phyloP scores from a whole-genome alignment of 2,113 vertebrate genomes.

The Dendropsophus ebraccatus region DNA sequence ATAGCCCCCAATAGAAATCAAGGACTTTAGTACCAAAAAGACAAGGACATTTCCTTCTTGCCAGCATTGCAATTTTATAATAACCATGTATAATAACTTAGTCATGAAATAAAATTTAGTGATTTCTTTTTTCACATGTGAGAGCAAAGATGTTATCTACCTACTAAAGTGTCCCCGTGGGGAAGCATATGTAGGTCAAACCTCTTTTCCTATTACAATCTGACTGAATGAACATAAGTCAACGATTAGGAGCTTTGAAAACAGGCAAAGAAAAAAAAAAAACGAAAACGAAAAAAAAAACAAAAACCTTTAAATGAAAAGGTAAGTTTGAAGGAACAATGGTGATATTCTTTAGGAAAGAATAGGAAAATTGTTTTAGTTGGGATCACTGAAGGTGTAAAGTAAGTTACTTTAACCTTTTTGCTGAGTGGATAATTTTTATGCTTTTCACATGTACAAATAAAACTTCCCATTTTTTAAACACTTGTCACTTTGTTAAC shows the following conservation, averaged over 20 bases:
- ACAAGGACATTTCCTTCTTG: neutral
- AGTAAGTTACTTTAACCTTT: no score
- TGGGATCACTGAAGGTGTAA: no score
- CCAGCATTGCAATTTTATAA: neutral
- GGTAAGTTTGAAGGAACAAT: neutral
- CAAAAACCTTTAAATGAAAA: neutral
- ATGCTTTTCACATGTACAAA: no score
- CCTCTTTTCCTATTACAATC: neutral
- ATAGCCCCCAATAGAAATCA: neutral
- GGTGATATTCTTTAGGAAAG: no score
- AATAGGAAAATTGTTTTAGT: no score
- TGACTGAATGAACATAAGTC: neutral
- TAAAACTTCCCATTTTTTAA: no score
- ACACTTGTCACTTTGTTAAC: no score
- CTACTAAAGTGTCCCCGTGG: neutral
- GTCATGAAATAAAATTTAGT: neutral
- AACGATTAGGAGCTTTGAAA: neutral
- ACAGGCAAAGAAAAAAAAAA: neutral
- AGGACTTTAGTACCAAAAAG: neutral
- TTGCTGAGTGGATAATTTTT: no score
- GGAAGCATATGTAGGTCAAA: slow-evolving; percentile 1
- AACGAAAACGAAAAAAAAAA: neutral
- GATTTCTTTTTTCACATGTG: neutral
- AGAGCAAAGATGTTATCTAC: neutral
- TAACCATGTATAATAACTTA: neutral